phyloP scores from a whole-genome alignment of 37 sponge, comb jelly and placozoan genomes.

The Chondrosia reniformis region DNA sequence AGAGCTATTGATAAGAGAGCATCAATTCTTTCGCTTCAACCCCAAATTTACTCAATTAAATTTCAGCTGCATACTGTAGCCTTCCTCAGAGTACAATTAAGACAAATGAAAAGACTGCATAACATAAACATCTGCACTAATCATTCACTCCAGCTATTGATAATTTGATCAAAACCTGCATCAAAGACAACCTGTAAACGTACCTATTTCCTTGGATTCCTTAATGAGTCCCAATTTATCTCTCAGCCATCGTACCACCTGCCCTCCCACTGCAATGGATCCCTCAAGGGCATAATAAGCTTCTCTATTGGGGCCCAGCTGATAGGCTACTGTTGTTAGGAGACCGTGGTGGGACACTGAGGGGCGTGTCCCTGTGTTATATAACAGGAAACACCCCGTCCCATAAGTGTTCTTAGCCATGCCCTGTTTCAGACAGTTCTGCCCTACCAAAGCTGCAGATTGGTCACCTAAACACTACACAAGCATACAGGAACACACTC shows the following conservation, averaged over 20 bases:
- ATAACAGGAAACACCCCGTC: slow-evolving; percentile 91
- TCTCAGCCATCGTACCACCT: slow-evolving; percentile 85
- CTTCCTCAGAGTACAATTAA: no score
- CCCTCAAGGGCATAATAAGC: slow-evolving; percentile 91
- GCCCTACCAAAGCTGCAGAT: slow-evolving; percentile 92
- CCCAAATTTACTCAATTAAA: no score
- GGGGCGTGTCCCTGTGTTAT: slow-evolving; percentile 81
- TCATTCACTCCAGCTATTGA: no score
- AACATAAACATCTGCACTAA: no score
- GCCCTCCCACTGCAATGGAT: slow-evolving; percentile 93
- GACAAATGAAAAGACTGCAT: no score
- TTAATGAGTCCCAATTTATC: slow-evolving; percentile 73
- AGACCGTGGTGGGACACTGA: slow-evolving; percentile 77
- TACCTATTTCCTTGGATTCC: slow-evolving; percentile 69
- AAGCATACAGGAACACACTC: not conserved
- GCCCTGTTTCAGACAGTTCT: slow-evolving; percentile 74
- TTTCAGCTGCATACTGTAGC: no score
- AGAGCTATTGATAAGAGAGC: no score
- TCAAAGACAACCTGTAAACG: no score
- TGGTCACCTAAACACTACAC: slow-evolving; percentile 95
- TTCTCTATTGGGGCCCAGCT: slow-evolving; percentile 60
- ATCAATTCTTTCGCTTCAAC: no score
- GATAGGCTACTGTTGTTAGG: slow-evolving; percentile 93
- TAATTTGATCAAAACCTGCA: no score
- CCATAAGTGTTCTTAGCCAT: slow-evolving; percentile 97